Conservation (phyloP, 2,797 vertebrate species). For the Lepidocolaptes lacrymiger region DNA sequence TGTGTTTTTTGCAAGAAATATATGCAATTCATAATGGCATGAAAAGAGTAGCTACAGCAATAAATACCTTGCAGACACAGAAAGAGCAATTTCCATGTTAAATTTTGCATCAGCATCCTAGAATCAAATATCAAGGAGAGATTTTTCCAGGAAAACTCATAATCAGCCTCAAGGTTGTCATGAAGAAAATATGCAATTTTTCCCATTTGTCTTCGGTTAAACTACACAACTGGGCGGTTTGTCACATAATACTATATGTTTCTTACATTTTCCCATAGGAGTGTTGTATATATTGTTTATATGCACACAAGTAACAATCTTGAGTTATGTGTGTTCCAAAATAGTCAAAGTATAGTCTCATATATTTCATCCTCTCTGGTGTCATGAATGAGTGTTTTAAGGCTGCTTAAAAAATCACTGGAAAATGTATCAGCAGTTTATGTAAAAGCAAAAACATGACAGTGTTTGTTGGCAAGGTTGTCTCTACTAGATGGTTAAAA, state of each 20-base stretch:
- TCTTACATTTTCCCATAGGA: neutral
- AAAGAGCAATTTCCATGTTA: neutral
- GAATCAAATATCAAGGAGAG: neutral
- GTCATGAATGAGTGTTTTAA: neutral
- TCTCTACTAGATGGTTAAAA: neutral
- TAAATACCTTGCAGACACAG: neutral
- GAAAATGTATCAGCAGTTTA: neutral
- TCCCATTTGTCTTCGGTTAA: neutral
- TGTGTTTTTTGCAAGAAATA: neutral
- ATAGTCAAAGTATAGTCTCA: neutral
- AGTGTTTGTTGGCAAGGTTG: neutral
- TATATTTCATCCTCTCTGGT: neutral
- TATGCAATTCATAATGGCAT: neutral
- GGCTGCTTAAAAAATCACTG: neutral
- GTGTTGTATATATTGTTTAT: neutral
- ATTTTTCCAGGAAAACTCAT: neutral
- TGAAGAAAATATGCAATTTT: neutral
- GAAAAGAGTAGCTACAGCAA: neutral
- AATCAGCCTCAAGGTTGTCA: neutral
- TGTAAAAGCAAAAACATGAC: neutral
- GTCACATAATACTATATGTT: neutral
- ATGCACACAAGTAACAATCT: neutral
- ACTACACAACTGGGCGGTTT: neutral
- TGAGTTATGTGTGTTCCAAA: neutral
- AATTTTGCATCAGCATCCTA: neutral